Conservation (phyloP, 1,140 invertebrate species). For the Artemia franciscana region DNA sequence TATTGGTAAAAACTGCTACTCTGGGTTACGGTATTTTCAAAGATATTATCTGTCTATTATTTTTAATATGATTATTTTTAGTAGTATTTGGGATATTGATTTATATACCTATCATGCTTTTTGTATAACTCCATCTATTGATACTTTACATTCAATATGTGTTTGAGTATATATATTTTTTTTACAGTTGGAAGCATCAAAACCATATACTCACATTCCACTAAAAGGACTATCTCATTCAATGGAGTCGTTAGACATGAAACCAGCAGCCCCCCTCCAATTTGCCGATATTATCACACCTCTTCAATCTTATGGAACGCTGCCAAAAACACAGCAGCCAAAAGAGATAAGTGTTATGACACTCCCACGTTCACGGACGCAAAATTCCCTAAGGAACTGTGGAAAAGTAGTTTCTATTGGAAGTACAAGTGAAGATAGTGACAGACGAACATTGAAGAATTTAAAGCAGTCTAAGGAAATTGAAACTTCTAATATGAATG, state of each 20-base stretch:
- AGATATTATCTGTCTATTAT: no score
- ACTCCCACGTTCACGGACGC: not conserved
- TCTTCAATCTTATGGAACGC: not conserved
- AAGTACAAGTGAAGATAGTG: not conserved
- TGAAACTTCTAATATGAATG: not conserved
- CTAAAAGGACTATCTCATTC: not conserved
- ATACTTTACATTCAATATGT: no score
- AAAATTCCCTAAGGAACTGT: not conserved
- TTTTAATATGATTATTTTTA: no score
- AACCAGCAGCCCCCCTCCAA: not conserved
- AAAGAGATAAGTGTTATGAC: not conserved
- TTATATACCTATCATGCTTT: no score
- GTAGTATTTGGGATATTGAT: no score
- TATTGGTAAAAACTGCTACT: no score
- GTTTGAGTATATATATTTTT: no score
- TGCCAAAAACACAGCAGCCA: not conserved
- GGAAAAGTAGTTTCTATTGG: not conserved
- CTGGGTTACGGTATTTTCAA: no score
- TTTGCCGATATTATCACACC: not conserved
- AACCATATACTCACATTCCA: not conserved
- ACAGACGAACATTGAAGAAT: not conserved
- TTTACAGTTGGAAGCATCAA: not conserved
- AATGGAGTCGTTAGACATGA: not conserved
- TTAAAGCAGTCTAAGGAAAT: not conserved
- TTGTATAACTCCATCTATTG: no score